phyloP scores from a whole-genome alignment of 2,888 invertebrate genomes.

The Monochamus alternatus region DNA sequence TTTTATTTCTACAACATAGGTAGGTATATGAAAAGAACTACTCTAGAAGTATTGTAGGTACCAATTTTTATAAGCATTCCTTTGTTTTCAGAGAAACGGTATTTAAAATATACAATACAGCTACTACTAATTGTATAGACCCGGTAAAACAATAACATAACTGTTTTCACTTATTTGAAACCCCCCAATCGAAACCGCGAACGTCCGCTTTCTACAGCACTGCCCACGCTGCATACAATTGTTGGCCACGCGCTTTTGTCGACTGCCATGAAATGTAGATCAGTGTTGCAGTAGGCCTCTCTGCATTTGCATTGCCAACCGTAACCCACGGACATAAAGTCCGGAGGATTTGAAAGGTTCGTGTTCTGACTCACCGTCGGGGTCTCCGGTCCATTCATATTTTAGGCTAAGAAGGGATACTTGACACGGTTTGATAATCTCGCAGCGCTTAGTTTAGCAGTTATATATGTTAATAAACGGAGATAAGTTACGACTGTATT shows the following conservation, averaged over 20 bases:
- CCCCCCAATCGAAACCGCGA: neutral
- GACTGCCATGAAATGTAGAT: slow-evolving; percentile 54
- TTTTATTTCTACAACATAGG: too few species aligned
- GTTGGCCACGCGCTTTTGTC: slow-evolving; percentile 35
- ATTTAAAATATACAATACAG: neutral
- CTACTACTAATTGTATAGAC: neutral
- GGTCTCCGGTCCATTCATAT: slow-evolving; percentile 38
- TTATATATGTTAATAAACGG: slow-evolving; percentile 1
- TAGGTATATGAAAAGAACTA: too few species aligned
- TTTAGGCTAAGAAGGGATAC: slow-evolving; percentile 13
- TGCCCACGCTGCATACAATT: slow-evolving; percentile 25
- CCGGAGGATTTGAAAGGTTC: slow-evolving; percentile 49
- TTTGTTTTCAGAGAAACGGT: neutral
- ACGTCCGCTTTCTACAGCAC: slow-evolving; percentile 18
- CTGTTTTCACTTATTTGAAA: slow-evolving; percentile 5
- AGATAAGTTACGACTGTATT: neutral
- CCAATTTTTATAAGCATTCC: too few species aligned
- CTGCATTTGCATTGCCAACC: slow-evolving; percentile 44
- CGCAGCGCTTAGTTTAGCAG: neutral
- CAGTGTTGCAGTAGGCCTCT: slow-evolving; percentile 56
- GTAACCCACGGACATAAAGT: slow-evolving; percentile 48
- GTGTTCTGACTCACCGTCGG: slow-evolving; percentile 49
- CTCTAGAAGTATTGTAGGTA: too few species aligned
- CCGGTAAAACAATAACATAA: neutral
- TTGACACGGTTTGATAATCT: neutral